phyloP scores from a whole-genome alignment of 1,140 invertebrate species.

The Drosophila neocordata region DNA sequence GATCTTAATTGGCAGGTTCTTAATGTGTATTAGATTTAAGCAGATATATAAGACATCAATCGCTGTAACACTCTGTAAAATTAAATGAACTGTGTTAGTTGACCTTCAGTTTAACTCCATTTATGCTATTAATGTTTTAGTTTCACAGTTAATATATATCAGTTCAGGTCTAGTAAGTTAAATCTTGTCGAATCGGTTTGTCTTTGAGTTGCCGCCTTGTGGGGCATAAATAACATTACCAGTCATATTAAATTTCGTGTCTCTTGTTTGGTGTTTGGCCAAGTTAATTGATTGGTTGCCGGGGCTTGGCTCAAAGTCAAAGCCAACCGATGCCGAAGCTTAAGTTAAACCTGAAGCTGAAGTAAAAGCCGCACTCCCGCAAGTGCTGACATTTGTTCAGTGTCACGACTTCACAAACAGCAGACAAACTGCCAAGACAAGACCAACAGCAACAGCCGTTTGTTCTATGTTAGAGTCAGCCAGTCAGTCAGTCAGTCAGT shows the following conservation, averaged over 20 bases:
- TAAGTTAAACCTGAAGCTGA: conserved; percentile 47
- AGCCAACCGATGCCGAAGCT: conserved; percentile 45
- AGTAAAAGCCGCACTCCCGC: conserved; percentile 62
- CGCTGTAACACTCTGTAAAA: no score
- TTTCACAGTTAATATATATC: conserved; percentile 27
- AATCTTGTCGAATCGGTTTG: conserved; percentile 33
- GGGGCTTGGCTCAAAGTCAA: conserved; percentile 65
- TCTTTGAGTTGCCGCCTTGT: conserved; percentile 49
- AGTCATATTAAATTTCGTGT: conserved; percentile 74
- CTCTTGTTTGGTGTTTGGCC: conserved; percentile 51
- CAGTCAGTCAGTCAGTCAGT: conserved; percentile 12
- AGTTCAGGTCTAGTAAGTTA: conserved; percentile 16
- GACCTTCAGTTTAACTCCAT: background rate
- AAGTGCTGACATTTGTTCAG: conserved; percentile 79
- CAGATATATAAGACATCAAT: no score
- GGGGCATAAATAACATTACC: conserved; percentile 65
- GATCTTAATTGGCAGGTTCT: no score
- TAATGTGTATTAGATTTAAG: no score
- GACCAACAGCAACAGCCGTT: conserved; percentile 25
- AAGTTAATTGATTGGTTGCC: conserved; percentile 74
- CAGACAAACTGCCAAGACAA: conserved; percentile 28
- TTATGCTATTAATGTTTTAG: background rate
- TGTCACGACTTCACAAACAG: conserved; percentile 68
- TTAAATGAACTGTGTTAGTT: background rate
- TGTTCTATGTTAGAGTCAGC: conserved; percentile 61